Conservation (phyloP, 1,140 invertebrate genomes). For the Drosophila simulans region DNA sequence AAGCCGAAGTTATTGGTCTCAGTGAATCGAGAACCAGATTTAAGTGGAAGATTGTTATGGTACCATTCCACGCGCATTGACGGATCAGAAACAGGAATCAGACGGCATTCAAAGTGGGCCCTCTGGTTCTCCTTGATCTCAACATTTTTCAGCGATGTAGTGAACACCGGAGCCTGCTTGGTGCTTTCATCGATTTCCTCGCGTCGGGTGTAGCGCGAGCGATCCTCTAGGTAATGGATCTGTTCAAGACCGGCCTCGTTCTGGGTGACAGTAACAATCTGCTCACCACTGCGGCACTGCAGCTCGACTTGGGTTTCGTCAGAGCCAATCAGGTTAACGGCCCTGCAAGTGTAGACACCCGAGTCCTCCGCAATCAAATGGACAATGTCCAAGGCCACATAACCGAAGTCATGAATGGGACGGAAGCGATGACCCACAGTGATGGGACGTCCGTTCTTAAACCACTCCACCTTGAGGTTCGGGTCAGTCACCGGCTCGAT, state of each 20-base stretch:
- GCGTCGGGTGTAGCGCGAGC: slow-evolving; percentile 89
- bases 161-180: slow-evolving; percentile 95
- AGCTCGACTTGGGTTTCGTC: slow-evolving; percentile 93
- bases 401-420: slow-evolving; percentile 98
- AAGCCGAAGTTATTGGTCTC: slow-evolving; percentile 98
- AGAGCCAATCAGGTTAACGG: slow-evolving; percentile 93
- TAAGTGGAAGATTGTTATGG: slow-evolving; percentile 95
- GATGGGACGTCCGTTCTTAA: slow-evolving; percentile 94
- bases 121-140: slow-evolving; percentile 97
- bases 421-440: slow-evolving; percentile 95
- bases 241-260: slow-evolving; percentile 93
- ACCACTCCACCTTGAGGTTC: slow-evolving; percentile 97
- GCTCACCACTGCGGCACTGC: slow-evolving; percentile 89
- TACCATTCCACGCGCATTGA: slow-evolving; percentile 99
- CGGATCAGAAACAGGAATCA: slow-evolving; percentile 98
- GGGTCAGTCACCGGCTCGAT: slow-evolving; percentile 98
- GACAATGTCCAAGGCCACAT: slow-evolving; percentile 96
- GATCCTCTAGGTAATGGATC: slow-evolving; percentile 94
- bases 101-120: slow-evolving; percentile 97
- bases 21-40: slow-evolving; percentile 94
- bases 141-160: slow-evolving; percentile 94
- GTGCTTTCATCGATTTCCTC: slow-evolving; percentile 92
- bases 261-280: slow-evolving; percentile 93
- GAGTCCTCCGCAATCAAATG: slow-evolving; percentile 97
- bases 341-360: slow-evolving; percentile 95